Evolutionary conservation across 2,888 invertebrate genomes (phyloP), one percentile per base, ranked within the genome.

Genomic region (Alviniconcha strummeri): DNA sequence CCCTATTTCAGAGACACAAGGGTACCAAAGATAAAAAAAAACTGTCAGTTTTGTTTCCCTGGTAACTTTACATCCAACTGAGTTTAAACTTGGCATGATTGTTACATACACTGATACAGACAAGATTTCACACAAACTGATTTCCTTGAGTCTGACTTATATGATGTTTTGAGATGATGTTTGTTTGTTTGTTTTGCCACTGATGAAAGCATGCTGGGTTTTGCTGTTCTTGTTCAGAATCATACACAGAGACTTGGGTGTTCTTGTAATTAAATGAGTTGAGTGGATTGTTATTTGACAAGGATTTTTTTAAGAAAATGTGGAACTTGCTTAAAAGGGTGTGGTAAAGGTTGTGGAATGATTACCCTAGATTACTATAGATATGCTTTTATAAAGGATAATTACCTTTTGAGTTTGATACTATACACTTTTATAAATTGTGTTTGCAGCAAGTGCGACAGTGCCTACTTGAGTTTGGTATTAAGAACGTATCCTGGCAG

Each of bases 401-500:
- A 69, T 69, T 17, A 19, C 69, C 8, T 17, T 17, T 36, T 36
- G 36, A 36, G 36, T 36, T 36, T 36, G 36, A 36, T 36, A 36
- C 36, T 36, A 36, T 1, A 36, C 36, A 36, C 36, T 36, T 36
- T 36, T 36, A 36, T 36, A 36, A 36, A 36, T n/a, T 77, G 7
- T 77, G 19, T 17, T 82, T 69, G 7, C 82, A 82, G 82, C 19
- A 77, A 36, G 77, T 82, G 56, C 54, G 19, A 54, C 55, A 82
- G 15, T 76, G 76, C 54, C 77, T 82, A 56, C 5, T 7, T 8
- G 77, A 67, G 17, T 8, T 69, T 36, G 77, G 82, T 19, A 36
- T 77, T 36, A 82, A 56, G 17, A 82, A 76, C 19, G 77, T 82
- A 19, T 69, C 69, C 13, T 82, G 82, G 82, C 67, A 69, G 56